Base-by-base conservation (phyloP, 2,113 vertebrate species). In the Balaenoptera acutorostrata region DNA sequence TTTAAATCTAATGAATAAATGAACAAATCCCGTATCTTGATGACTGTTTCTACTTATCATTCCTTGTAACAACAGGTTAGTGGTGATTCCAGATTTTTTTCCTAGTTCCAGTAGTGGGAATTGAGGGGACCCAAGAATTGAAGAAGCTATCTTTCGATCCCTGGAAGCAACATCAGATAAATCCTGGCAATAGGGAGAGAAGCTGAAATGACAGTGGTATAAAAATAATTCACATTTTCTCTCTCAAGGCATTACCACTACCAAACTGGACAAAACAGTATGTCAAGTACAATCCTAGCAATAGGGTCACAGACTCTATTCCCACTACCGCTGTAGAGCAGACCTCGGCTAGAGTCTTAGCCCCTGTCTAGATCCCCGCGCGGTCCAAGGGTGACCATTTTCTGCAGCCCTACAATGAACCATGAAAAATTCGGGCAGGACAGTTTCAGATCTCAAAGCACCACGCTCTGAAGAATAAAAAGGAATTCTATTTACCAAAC, bases 401-500 rank as follows among this genome's bases (percentile, higher is more conserved):
- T 82, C 41, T 81, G 3, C 6, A 77, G 66, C 33, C 33, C 75
- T 61, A 31, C 33, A 10, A 74, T 3, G 59, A 97, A 17, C 12
- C 44, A 11, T n/a, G 41, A 82, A 90, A 15, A 85, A 96, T 68
- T 87, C 87, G 93, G 96, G 97, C 69, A 95, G 78, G 95, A 82
- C 29, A 39, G 68, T 71, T 96, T 95, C 98, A 96, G 96, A 96
- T 97, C 98, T 98, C 97, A 96, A 98, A 98, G 95, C 71, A 29
- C 97, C 87, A 52, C 23, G 84, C 96, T 98, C 64, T 97, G 97
- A 95, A 98, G 86, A 98, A 88, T 95, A 97, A 98, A 98, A 99
- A 99, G 99, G 98, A 99, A 98, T 98, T 98, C 98, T 98, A 98
- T 93, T 97, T 98, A 98, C 66, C 69, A 80, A 98, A 98, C 98